Conservation (phyloP, 2,888 invertebrate genomes). For the Dysmachus trigonus region DNA sequence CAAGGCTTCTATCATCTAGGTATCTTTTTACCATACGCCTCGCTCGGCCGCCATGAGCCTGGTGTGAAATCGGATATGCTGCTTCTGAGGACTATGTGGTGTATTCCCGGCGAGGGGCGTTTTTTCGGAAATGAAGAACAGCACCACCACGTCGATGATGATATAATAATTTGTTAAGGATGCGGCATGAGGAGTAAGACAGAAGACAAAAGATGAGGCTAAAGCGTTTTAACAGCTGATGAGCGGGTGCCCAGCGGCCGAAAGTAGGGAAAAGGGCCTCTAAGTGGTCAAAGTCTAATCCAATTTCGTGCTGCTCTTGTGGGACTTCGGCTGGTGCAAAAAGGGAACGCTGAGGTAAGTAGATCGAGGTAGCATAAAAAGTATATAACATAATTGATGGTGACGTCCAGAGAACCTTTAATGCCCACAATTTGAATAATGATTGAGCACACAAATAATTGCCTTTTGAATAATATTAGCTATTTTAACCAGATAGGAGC, state of each 20-base stretch:
- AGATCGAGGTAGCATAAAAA: background rate
- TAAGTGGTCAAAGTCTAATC: slow-evolving; percentile 12
- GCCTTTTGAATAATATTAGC: background rate
- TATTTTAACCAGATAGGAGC: background rate
- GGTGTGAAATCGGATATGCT: slow-evolving; percentile 6
- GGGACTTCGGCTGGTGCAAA: background rate
- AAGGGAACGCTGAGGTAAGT: background rate
- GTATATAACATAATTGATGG: background rate
- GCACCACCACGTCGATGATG: background rate
- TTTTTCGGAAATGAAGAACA: slow-evolving; percentile 7
- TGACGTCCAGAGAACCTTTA: background rate
- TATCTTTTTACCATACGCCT: background rate
- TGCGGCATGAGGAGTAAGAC: background rate
- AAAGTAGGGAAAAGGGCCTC: background rate
- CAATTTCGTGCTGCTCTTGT: background rate
- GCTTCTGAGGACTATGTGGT: background rate
- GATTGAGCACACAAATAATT: background rate
- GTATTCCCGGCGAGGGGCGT: background rate
- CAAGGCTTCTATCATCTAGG: slow-evolving; percentile 4
- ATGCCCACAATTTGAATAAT: background rate
- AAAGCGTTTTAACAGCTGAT: background rate
- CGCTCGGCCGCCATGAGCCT: background rate
- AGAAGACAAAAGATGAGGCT: background rate
- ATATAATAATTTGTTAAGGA: slow-evolving; percentile 2
- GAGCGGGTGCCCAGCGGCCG: background rate